These are phyloP conservation scores for Cephalopterus ornatus DNA, from an alignment of 2,113 vertebrate genomes.

Conservation along the genomic window DNA sequence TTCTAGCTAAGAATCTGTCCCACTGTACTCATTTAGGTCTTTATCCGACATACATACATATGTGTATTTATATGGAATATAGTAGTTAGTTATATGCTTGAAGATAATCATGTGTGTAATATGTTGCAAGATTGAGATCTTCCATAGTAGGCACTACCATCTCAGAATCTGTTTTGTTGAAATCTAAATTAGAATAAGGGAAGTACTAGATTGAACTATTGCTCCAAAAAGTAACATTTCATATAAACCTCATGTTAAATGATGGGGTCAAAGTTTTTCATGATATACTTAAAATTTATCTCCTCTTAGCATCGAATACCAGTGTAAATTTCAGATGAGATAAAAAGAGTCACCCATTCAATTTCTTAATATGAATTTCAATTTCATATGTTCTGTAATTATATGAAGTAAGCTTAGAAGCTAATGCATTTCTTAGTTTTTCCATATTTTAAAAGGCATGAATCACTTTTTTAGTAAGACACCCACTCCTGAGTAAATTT, in stretches of 20 bases:
- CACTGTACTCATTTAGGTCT: neutral
- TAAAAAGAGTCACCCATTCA: neutral
- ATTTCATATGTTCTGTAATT: neutral
- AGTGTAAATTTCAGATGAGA: neutral
- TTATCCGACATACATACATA: neutral
- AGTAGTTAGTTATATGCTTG: neutral
- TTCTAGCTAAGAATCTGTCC: neutral
- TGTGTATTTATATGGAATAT: neutral
- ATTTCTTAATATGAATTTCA: neutral
- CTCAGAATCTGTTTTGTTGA: neutral
- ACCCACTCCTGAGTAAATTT: neutral
- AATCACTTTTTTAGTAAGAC: neutral
- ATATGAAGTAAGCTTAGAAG: neutral
- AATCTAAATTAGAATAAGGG: neutral
- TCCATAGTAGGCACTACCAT: neutral
- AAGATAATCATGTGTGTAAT: neutral
- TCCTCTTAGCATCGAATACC: neutral
- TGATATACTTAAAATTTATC: neutral
- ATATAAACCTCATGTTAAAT: neutral
- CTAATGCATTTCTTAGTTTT: neutral
- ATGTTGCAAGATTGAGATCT: neutral
- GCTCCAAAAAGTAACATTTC: neutral
- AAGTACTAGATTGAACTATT: neutral
- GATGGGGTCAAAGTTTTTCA: neutral
- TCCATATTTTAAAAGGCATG: neutral